These are phyloP conservation scores for Rhagoletis pomonella DNA, from an alignment of 1,140 invertebrate genomes.

Conservation along the genomic window DNA sequence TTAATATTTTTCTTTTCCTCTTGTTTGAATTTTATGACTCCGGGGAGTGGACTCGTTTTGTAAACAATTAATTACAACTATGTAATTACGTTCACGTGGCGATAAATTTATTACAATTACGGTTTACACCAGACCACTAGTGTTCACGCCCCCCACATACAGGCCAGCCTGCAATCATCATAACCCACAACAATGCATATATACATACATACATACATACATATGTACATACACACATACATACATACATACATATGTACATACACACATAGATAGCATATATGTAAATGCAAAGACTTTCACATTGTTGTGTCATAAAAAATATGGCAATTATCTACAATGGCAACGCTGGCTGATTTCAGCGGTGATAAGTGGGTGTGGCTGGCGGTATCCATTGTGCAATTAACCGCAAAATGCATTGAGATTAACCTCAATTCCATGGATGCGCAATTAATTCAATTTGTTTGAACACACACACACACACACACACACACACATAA, in stretches of 20 bases:
- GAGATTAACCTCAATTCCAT: slow-evolving; percentile 51
- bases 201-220: background rate
- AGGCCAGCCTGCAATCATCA: background rate
- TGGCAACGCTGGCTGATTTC: slow-evolving; percentile 15
- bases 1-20: background rate
- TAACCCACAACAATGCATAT: no score
- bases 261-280: background rate
- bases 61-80: slow-evolving; percentile 47
- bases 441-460: slow-evolving; percentile 38
- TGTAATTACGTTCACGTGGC: slow-evolving; percentile 39
- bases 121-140: slow-evolving; percentile 29
- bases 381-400: background rate
- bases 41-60: slow-evolving; percentile 13
- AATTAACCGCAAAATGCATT: slow-evolving; percentile 48
- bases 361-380: background rate
- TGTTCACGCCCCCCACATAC: slow-evolving; percentile 27
- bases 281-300: no score
- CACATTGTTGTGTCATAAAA: slow-evolving; percentile 9
- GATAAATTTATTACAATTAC: slow-evolving; percentile 43
- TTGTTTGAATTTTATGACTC: background rate
- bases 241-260: background rate
- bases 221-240: background rate
- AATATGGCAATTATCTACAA: slow-evolving; percentile 24
- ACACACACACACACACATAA: background rate
- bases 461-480: background rate